Percentiles rank a stretch among this genome's conserved stretches.
Conservation (phyloP, 1,140 invertebrate genomes). For the Coptotermes formosanus region DNA sequence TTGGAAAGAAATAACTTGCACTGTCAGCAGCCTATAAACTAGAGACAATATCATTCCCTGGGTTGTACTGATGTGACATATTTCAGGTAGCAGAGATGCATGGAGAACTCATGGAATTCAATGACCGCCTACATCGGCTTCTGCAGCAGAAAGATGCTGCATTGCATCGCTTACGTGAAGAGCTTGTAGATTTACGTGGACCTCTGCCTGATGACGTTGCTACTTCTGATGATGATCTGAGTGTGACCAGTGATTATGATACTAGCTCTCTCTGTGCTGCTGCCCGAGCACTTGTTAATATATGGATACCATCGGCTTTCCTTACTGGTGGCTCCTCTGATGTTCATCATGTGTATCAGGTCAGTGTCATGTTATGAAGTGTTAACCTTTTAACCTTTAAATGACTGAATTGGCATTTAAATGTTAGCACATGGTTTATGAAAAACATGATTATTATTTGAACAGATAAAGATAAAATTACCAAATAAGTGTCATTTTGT, state of each 20-base stretch:
- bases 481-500: too few relatives aligned
- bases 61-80: background rate
- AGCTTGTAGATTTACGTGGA: slow-evolving; percentile 69
- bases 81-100: slow-evolving; percentile 90
- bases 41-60: background rate
- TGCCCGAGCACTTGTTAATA: slow-evolving; percentile 68
- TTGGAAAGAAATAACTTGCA: too few relatives aligned
- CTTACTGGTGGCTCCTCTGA: slow-evolving; percentile 73
- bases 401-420: too few relatives aligned
- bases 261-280: slow-evolving; percentile 36
- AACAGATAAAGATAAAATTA: too few relatives aligned
- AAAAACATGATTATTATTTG: too few relatives aligned
- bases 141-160: slow-evolving; percentile 61
- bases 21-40: too few relatives aligned
- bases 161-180: slow-evolving; percentile 61
- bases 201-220: slow-evolving; percentile 56
- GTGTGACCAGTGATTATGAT: slow-evolving; percentile 37
- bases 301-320: slow-evolving; percentile 90
- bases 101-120: slow-evolving; percentile 93
- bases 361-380: slow-evolving; percentile 44
- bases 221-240: slow-evolving; percentile 43
- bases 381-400: too few relatives aligned
- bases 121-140: slow-evolving; percentile 62
- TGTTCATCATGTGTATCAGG: slow-evolving; percentile 86
- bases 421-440: too few relatives aligned